Evolutionary conservation across 2,888 invertebrate species (phyloP), one percentile per base, ranked within the genome.

Genomic region (Ariolimax columbianus): DNA sequence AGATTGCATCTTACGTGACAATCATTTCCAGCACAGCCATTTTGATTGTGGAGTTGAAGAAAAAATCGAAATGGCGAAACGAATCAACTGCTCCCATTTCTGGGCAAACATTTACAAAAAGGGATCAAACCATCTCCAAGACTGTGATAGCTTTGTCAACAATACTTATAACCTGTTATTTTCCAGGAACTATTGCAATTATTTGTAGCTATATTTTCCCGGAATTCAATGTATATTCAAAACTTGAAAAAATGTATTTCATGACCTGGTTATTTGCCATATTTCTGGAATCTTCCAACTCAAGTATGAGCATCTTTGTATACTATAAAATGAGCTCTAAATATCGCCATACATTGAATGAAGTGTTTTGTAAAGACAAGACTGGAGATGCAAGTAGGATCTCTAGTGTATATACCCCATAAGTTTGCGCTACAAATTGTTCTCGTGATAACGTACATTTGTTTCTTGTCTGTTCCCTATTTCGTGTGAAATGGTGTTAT

Each of bases 251-350:
- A 9, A 7, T 63, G 26, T 63, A 63, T 23, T 14, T 36, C 38
- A 1, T 70, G 2, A 70, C 23, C 4, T 70, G 70, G 70, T 19
- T 26, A 7, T 4, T 70, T 4, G 30, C 19, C 3, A 19, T 36
- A 6, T 70, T 36, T 1, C 7, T 70, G 33, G 70, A 70, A 70
- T 3, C 19, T 23, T 6, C 11, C 23, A 70, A 70, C 23, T 70
- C 70, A 33, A 70, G 70, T 30, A 4, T 19, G 1, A 33, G 23
- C 38, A 70, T 70, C 36, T 70, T 70, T 36, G 70, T 70, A 6
- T 70, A 70, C 17, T 38, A 36, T 36, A 70, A 36, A 70, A 70
- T 70, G 70, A 70, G 70, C 26, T 70, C 70, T 11, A 70, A 38
- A 19, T 70, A 36, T 36, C 70, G 70, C 23, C 6, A 17, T 2